Percentiles rank a stretch among this genome's conserved stretches.
Evolutionary conservation across 2,888 invertebrate genomes (phyloP).

Genomic region (Lumbricus terrestris): DNA sequence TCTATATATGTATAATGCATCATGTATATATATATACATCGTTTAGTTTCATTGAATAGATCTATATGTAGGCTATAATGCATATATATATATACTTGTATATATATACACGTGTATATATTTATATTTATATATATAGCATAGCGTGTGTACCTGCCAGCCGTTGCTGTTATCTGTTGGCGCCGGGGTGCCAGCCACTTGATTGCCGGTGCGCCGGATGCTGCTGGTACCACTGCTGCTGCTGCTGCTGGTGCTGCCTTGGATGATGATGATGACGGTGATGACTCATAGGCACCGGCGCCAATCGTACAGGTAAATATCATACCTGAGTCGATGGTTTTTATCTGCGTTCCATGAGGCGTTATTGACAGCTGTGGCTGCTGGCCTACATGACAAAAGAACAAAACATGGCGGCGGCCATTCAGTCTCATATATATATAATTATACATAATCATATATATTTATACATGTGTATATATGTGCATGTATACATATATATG

Average conservation of each 20-base stretch:
- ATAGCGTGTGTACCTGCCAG: not conserved
- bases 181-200: conserved; percentile 10
- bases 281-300: not conserved
- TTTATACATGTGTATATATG: too few species aligned
- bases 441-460: too few species aligned
- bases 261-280: not conserved
- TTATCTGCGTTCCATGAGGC: conserved; percentile 21
- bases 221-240: too few species aligned
- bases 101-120: too few species aligned
- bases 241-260: not conserved
- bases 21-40: not conserved
- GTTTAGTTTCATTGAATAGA: not conserved
- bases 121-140: not conserved
- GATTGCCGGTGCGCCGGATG: not conserved
- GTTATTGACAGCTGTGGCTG: not conserved
- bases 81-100: too few species aligned
- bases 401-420: not conserved
- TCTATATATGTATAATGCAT: too few species aligned
- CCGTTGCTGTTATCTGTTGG: not conserved
- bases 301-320: conserved; percentile 21
- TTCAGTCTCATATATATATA: too few species aligned
- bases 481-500: too few species aligned
- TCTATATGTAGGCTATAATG: not conserved
- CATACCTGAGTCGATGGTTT: conserved; percentile 24
- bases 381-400: not conserved